Evolutionary conservation across 2,113 vertebrate genomes (phyloP), one percentile per base, ranked within the genome.

Genomic region (Barnardius zonarius): DNA sequence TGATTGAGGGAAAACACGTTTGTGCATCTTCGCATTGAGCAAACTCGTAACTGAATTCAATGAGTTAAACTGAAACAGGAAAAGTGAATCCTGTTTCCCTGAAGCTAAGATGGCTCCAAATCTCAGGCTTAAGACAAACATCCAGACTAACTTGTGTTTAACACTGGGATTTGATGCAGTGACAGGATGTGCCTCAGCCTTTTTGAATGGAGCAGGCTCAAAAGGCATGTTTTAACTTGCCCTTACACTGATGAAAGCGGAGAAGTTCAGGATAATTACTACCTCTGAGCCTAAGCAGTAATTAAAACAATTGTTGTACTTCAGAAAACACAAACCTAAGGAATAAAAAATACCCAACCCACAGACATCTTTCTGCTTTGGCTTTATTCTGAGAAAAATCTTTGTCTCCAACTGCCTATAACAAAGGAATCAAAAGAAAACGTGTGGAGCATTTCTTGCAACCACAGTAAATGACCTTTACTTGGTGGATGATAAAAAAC

Each of bases 221-320:
- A 72, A 70, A 51, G 77, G 63, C 92, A 17, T 4, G 62, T 2
- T 51, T 49, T 37, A 86, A 81, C 88, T 35, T 59, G 86, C 76
- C 64, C 94, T 72, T 83, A n/a, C 28, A 5, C 17, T 30, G 68
- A 83, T 41, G 86, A 69, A 51, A 88, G 85, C 70, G 62, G 70
- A 30, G 3, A 72, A 83, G 76, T 6, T 75, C 92, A 94, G 72
- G n/a, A 54, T 49, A 88, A 95, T 93, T 70, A 81, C 41, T 59
- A 81, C 79, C 79, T 80, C 88, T n/a, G 69, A 83, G 88, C 88
- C 46, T 41, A 28, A 90, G 86, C 41, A 66, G 17, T 31, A 70
- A 93, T 93, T 95, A 93, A 83, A 93, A 63, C 49, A 66, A 92
- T 33, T 90, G 88, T 31, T 90, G 24, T 54, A 70, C 63, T 70